Conservation (phyloP, 2,113 vertebrate genomes). For the Hippocampus barbouri region DNA sequence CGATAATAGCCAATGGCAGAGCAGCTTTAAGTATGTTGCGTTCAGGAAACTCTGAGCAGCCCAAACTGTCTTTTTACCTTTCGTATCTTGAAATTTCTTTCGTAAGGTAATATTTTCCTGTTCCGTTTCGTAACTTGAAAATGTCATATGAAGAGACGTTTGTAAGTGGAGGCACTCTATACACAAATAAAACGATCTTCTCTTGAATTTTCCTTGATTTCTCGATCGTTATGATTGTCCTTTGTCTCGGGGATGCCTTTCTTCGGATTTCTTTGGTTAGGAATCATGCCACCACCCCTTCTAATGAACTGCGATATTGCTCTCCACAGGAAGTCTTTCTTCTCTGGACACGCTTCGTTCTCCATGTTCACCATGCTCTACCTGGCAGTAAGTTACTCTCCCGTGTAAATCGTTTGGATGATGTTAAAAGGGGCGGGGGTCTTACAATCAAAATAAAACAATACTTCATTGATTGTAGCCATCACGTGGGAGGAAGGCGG, state of each 20-base stretch:
- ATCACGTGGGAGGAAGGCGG: background rate
- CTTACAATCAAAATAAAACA: background rate
- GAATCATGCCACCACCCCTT: background rate
- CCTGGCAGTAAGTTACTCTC: constrained; percentile 86
- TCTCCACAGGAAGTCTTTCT: constrained; percentile 91
- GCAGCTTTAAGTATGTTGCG: too few relatives aligned
- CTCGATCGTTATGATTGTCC: background rate
- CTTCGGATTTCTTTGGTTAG: background rate
- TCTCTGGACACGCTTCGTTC: constrained; percentile 97
- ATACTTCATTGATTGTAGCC: constrained; percentile 1
- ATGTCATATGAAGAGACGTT: too few relatives aligned
- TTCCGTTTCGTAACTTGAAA: too few relatives aligned
- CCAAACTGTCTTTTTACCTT: too few relatives aligned
- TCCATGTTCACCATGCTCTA: constrained; percentile 98
- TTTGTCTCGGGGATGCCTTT: background rate
- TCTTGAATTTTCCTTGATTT: background rate
- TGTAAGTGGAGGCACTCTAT: too few relatives aligned
- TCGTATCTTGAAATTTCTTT: too few relatives aligned
- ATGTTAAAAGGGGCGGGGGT: background rate
- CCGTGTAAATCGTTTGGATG: background rate
- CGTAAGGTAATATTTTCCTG: too few relatives aligned
- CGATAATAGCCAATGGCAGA: too few relatives aligned
- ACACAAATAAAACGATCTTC: background rate
- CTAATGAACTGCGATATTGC: constrained; percentile 1
- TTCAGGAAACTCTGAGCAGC: too few relatives aligned